Percentiles rank a stretch among this genome's conserved stretches.
These are phyloP conservation scores for Phytoseiulus persimilis DNA, from an alignment of 2,888 invertebrate genomes.

Conservation along the genomic window DNA sequence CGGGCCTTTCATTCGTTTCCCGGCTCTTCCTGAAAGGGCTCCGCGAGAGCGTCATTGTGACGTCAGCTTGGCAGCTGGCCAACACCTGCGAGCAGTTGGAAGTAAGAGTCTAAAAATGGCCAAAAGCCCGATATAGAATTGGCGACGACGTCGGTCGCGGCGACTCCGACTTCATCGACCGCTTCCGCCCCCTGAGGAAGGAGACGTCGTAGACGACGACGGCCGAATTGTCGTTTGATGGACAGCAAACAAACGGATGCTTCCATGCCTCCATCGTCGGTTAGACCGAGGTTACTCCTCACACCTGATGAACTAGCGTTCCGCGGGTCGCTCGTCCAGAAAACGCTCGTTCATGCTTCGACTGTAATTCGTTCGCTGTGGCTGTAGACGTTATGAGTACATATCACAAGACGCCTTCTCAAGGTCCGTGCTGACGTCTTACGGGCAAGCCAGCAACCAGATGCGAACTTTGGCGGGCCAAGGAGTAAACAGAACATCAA, in stretches of 20 bases:
- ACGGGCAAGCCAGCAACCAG: neutral
- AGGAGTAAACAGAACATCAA: neutral
- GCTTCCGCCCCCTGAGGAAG: neutral
- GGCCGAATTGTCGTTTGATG: no score
- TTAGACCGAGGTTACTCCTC: no score
- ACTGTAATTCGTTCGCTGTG: neutral
- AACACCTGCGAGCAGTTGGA: neutral
- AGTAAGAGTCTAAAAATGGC: neutral
- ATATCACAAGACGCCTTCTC: neutral
- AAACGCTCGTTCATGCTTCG: neutral
- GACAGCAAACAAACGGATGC: no score
- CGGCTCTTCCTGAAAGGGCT: neutral
- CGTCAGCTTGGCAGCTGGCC: constrained; percentile 5
- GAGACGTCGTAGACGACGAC: no score
- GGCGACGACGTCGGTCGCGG: neutral
- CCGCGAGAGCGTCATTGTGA: neutral
- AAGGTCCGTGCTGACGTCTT: neutral
- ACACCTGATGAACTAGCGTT: no score
- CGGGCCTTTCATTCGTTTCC: neutral
- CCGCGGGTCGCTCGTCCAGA: no score
- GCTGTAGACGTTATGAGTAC: neutral
- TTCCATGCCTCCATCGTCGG: no score
- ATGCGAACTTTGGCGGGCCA: neutral
- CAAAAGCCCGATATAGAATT: neutral
- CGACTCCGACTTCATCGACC: neutral